These are phyloP conservation scores for Ceramica pisi DNA, from an alignment of 2,888 invertebrate genomes.

Conservation along the genomic window DNA sequence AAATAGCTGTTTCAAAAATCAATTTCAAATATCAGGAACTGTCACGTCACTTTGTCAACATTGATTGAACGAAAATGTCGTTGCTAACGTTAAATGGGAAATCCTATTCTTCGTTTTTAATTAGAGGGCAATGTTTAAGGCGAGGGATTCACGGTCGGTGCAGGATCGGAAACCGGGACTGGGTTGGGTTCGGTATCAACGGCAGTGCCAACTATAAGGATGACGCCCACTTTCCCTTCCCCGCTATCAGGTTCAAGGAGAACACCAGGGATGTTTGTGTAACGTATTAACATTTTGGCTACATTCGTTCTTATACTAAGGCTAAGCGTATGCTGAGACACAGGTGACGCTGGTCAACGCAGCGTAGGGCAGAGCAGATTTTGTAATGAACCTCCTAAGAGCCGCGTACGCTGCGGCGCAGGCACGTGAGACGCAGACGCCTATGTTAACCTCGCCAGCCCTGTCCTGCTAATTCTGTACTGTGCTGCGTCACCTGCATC, in stretches of 20 bases:
- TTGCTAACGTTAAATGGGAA: conserved; percentile 61
- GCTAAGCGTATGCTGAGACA: too few species aligned
- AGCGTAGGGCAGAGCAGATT: too few species aligned
- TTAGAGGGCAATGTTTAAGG: conserved; percentile 52
- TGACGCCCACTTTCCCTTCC: conserved; percentile 90
- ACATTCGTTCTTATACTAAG: not conserved
- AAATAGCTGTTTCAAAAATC: conserved; percentile 20
- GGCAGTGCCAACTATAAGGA: conserved; percentile 91
- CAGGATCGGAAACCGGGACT: conserved; percentile 92
- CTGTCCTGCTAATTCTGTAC: too few species aligned
- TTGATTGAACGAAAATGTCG: conserved; percentile 48
- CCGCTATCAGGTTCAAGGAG: conserved; percentile 92
- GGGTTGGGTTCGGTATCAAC: conserved; percentile 92
- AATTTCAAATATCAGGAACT: conserved; percentile 42
- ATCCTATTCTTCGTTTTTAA: conserved; percentile 56
- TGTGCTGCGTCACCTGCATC: too few species aligned
- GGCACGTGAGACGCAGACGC: too few species aligned
- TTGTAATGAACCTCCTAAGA: too few species aligned
- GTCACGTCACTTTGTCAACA: conserved; percentile 33
- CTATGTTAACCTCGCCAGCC: too few species aligned
- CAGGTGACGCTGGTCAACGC: too few species aligned
- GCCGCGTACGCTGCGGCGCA: too few species aligned
- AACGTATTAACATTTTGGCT: conserved; percentile 61
- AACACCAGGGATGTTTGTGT: conserved; percentile 91
- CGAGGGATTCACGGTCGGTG: conserved; percentile 73